These are phyloP conservation scores for Ammodytes marinus DNA, from an alignment of 2,113 vertebrate genomes.

Conservation along the genomic window DNA sequence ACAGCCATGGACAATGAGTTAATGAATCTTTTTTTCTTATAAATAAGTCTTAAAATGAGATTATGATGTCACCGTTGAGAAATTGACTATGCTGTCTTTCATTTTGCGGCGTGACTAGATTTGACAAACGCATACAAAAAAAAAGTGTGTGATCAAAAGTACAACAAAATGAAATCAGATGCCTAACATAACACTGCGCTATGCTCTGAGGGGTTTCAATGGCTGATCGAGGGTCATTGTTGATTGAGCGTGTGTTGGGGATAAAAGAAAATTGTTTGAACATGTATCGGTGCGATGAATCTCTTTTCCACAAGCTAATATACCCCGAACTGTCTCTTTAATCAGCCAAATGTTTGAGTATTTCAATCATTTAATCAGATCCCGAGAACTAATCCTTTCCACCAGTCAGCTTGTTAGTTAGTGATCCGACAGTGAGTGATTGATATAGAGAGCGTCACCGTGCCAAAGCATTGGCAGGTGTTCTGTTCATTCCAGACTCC, in stretches of 20 bases:
- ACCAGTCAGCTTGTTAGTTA: constrained; percentile 10
- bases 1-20: too few species aligned
- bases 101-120: too few species aligned
- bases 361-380: constrained; percentile 22
- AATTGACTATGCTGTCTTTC: too few species aligned
- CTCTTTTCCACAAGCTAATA: background rate
- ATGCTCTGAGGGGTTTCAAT: background rate
- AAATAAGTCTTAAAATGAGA: too few species aligned
- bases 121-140: too few species aligned
- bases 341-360: constrained; percentile 10
- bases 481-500: constrained; percentile 46
- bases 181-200: too few species aligned
- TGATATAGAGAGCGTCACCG: constrained; percentile 37
- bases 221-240: background rate
- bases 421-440: constrained; percentile 35
- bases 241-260: background rate
- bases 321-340: background rate
- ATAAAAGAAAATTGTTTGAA: background rate
- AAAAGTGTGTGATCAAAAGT: background rate
- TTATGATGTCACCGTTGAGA: too few species aligned
- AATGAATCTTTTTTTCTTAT: too few species aligned
- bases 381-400: constrained; percentile 15
- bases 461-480: constrained; percentile 34
- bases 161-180: background rate
- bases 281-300: background rate